Conservation (phyloP, 2,113 vertebrate species). For the Hemichromis elongatus region DNA sequence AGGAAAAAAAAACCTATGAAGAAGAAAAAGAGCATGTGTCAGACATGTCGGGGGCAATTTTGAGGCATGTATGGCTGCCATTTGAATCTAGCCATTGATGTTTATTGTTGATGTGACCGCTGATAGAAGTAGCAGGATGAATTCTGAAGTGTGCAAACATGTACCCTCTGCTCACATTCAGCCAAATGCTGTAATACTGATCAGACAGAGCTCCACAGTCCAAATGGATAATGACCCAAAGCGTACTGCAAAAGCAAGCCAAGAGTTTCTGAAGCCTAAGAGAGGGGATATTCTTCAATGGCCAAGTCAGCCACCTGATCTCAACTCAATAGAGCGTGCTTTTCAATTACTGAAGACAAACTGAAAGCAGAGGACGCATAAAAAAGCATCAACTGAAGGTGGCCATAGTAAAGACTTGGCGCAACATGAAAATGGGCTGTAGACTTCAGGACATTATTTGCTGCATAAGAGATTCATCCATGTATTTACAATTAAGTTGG, state of each 20-base stretch:
- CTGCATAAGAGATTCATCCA: background rate
- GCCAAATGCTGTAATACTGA: background rate
- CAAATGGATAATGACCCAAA: background rate
- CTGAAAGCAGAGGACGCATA: background rate
- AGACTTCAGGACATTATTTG: background rate
- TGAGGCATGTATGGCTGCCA: background rate
- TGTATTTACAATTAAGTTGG: background rate
- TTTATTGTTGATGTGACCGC: background rate
- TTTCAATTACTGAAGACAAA: background rate
- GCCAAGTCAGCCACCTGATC: background rate
- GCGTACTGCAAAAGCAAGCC: background rate
- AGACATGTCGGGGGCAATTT: background rate
- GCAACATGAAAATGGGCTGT: background rate
- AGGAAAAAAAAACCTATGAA: background rate
- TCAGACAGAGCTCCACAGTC: background rate
- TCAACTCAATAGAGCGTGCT: background rate
- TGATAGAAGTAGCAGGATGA: background rate
- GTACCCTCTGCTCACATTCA: background rate
- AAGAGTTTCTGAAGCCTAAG: background rate
- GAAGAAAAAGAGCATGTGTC: background rate
- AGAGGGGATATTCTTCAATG: background rate
- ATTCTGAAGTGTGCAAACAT: background rate
- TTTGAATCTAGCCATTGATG: background rate
- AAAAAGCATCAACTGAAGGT: background rate
- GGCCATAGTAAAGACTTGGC: background rate